Base-by-base conservation (phyloP, 1,140 invertebrate genomes). In the Drosophila pruinosa region DNA sequence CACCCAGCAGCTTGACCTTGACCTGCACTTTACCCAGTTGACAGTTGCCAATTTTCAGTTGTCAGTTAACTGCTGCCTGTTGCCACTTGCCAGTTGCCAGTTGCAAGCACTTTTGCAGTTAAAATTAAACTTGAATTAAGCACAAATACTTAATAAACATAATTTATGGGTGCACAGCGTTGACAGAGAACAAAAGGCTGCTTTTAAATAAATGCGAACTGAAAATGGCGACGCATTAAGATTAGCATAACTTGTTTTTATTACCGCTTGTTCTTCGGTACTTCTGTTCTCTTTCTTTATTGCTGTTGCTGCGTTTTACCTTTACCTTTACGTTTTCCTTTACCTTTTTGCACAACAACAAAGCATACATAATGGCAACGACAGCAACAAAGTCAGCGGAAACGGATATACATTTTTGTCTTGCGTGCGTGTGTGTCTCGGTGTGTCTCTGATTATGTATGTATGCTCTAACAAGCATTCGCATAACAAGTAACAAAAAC, bases 171-270 rank as follows among this genome's bases (percentile, higher is more conserved):
- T 21, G 26, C 68, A 59, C 67, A 73, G 62, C 50, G 26, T 26
- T 41, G 62, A 38, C 57, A 59, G 36, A 73, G 31, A 79, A 75
- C 72, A 80, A 80, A 80, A 61, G 41, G 72, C 70, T 76, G 61
- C 65, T 82, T 75, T 61, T 73, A 57, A 63, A 65, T 53, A 47
- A 45, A 48, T 61, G 63, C 38, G 38, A 72, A 56, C 70, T 68
- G 63, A 61, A 68, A 69, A 68, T 72, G 54, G 56, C 56, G 39
- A 45, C 56, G 48, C 70, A 80, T 77, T 76, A 71, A 80, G 76
- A 80, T 86, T 86, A 80, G 77, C 80, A 85, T 80, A 85, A 85
- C 68, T 75, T 72, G 75, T 64, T 83, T 75, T 72, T 69, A 68
- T 68, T 61, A 58, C 63, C 50, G 26, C 15, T 50, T 15, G 31